Percentiles rank a stretch among this genome's conserved stretches.
phyloP scores from a whole-genome alignment of 2,113 vertebrate genomes.

The Hippolais icterina region DNA sequence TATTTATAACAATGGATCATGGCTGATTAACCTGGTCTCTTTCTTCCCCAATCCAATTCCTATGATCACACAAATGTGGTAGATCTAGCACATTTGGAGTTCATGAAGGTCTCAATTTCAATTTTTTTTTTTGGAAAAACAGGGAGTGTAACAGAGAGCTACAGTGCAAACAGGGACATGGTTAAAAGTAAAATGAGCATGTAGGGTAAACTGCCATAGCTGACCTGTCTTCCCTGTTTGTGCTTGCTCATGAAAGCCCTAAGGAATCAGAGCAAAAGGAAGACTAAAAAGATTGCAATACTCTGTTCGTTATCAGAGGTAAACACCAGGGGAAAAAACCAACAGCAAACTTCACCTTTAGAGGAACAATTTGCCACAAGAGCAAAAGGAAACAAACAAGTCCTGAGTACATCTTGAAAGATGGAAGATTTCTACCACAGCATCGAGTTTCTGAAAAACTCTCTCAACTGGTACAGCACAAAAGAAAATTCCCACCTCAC shows the following conservation, averaged over 20 bases:
- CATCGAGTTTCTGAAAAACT: neutral
- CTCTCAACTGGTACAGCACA: neutral
- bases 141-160: neutral
- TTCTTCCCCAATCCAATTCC: neutral
- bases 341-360: neutral
- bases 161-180: neutral
- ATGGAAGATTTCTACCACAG: neutral
- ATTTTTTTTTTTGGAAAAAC: neutral
- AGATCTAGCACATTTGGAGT: neutral
- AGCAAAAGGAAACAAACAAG: neutral
- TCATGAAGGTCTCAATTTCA: neutral
- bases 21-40: neutral
- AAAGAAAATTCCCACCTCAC: neutral
- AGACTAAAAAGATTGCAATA: neutral
- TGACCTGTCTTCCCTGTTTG: neutral
- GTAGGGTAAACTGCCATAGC: neutral
- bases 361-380: neutral
- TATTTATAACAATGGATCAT: neutral
- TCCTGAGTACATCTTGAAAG: neutral
- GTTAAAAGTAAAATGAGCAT: neutral
- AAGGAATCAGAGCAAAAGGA: neutral
- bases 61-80: neutral
- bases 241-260: neutral
- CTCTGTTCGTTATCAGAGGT: neutral
- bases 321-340: accelerated